These are phyloP conservation scores for Bradypus variegatus DNA, from an alignment of 2,797 vertebrate genomes.

Conservation along the genomic window DNA sequence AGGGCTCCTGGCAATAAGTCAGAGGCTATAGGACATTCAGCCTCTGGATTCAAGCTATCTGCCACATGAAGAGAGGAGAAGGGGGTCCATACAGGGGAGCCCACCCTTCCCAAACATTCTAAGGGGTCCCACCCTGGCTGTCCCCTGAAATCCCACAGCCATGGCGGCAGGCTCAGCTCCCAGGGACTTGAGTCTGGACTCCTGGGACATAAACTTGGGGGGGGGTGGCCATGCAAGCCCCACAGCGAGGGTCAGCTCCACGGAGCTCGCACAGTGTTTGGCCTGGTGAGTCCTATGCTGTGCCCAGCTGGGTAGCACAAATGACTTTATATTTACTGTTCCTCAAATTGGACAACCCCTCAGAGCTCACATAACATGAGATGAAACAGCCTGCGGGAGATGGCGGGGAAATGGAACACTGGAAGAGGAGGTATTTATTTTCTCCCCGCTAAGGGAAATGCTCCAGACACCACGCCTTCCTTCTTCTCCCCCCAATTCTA, in stretches of 20 bases:
- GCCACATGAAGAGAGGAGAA: neutral
- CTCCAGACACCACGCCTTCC: neutral
- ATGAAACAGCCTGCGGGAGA: slow-evolving; percentile 70
- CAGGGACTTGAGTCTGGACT: neutral
- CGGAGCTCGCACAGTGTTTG: slow-evolving; percentile 33
- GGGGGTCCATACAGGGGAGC: no score
- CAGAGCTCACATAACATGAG: slow-evolving; percentile 67
- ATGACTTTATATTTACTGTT: slow-evolving; percentile 72
- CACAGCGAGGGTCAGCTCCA: neutral
- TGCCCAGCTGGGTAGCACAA: slow-evolving; percentile 62
- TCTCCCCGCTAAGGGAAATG: slow-evolving; percentile 24
- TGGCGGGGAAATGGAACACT: slow-evolving; percentile 56
- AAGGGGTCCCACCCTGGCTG: neutral
- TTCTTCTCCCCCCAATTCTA: neutral
- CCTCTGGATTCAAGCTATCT: neutral
- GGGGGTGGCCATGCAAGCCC: neutral
- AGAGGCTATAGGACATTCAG: neutral
- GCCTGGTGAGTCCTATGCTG: slow-evolving; percentile 50
- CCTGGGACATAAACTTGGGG: no score
- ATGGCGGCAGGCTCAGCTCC: neutral
- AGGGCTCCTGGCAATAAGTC: neutral
- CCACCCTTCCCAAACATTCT: neutral
- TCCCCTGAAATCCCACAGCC: neutral
- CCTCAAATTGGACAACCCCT: slow-evolving; percentile 72
- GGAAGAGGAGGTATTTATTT: slow-evolving; percentile 26